Percentiles rank a stretch among this genome's conserved stretches.
Evolutionary conservation across 2,797 vertebrate genomes (phyloP).

Genomic region (Synaphobranchus kaupii): DNA sequence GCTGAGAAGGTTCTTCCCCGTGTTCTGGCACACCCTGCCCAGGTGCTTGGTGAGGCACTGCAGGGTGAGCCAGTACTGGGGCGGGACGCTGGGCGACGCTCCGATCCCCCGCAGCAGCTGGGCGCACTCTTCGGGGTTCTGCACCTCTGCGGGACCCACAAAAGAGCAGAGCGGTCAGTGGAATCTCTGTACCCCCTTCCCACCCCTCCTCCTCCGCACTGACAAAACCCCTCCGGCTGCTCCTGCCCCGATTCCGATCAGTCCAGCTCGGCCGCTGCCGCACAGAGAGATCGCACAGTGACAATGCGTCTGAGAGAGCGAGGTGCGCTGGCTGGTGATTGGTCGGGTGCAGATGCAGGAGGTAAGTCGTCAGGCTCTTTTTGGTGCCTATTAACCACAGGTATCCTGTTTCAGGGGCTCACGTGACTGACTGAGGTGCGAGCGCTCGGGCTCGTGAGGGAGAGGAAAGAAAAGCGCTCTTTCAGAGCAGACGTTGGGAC

Average conservation of each 20-base stretch:
- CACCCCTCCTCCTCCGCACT: background rate
- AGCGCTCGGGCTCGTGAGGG: conserved; percentile 39
- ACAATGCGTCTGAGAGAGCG: conserved; percentile 70
- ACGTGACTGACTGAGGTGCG: conserved; percentile 60
- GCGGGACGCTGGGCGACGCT: conserved; percentile 81
- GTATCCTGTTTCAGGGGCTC: conserved; percentile 75
- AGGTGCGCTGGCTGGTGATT: conserved; percentile 76
- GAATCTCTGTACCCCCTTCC: background rate
- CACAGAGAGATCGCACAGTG: conserved; percentile 69
- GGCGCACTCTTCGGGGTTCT: conserved; percentile 83
- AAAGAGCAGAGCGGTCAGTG: background rate
- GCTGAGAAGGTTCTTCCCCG: conserved; percentile 85
- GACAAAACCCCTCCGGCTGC: background rate
- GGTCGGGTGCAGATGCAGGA: conserved; percentile 70
- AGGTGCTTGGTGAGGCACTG: conserved; percentile 93
- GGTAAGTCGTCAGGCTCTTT: conserved; percentile 69
- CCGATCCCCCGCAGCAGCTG: conserved; percentile 85
- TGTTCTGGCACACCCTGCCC: conserved; percentile 82
- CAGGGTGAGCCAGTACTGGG: conserved; percentile 93
- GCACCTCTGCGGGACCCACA: conserved; percentile 75
- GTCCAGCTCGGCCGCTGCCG: background rate
- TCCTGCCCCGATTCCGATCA: background rate
- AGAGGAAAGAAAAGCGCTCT: background rate
- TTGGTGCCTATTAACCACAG: conserved; percentile 75
- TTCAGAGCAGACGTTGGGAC: conserved; percentile 18